Evolutionary conservation across 1,140 invertebrate species (phyloP), one percentile per base, ranked within the genome.

Genomic region (Grapholita molesta): DNA sequence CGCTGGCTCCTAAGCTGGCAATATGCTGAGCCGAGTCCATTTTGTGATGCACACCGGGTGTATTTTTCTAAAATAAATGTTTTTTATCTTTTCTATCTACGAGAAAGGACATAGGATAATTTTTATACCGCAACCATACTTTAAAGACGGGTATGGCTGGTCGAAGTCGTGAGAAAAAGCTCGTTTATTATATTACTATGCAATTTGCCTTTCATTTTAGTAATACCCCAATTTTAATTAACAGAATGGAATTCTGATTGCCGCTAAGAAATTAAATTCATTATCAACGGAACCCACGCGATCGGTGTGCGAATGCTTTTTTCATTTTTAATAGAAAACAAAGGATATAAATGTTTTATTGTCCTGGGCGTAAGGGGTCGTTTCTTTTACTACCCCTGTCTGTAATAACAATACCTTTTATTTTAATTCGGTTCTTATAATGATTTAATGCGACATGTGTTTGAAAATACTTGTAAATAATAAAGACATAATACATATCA

Each of bases 291-390:
- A 61, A 61, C 55, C 55, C 55, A 61, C 55, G 55, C 55, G 12
- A 61, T 61, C 24, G 9, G 25, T 25, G 25, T 12, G 6, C 18
- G 53, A 21, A 2, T 57, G 12, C 8, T 24, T 25, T 61, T 61
- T 61, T 61, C 25, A 48, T 48, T 48, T 48, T 15, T 5, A 38
- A 57, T 23, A 28, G 23, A n/a, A 61, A 61, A 61, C 55, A 61
- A 61, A 28, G 24, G 55, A 12, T 30, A 61, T 61, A 61, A 61
- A 61, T 61, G 55, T 61, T 61, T 61, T 61, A 61, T 61, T 28
- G n/a, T 21, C n/a, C n/a, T 2, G 55, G 55, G 55, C 55, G 55
- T 32, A 28, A 61, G 15, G n/a, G 53, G 25, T 30, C 55, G 32
- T 61, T 61, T 61, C 28, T 32, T 61, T 61, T 30, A 61, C 25